A percentile compares a stretch with the other conserved stretches of the same genome.
Conservation (phyloP, 2,888 invertebrate genomes). For the Glomeris marginata region DNA sequence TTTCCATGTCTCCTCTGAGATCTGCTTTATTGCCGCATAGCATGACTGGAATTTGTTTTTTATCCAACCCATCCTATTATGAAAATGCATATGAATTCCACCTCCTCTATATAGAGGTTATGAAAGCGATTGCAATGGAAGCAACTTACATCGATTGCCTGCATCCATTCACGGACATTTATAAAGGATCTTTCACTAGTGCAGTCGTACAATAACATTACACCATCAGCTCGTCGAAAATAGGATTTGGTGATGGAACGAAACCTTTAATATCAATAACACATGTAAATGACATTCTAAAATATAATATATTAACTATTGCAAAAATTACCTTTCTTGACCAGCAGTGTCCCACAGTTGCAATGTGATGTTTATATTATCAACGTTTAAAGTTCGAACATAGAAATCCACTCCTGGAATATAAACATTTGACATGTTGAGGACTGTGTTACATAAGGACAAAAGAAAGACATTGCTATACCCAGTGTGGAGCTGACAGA, state of each 20-base stretch:
- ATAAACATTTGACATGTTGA: too few relatives aligned
- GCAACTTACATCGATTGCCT: constrained; percentile 36
- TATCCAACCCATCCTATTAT: constrained; percentile 34
- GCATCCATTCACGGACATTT: constrained; percentile 43
- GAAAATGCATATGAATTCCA: neutral
- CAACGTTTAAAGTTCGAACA: constrained; percentile 39
- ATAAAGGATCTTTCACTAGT: constrained; percentile 42
- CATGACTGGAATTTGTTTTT: constrained; percentile 39
- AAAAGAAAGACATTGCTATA: constrained; percentile 20
- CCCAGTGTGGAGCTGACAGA: constrained; percentile 43
- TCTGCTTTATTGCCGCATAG: constrained; percentile 44
- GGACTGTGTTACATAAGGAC: too few relatives aligned
- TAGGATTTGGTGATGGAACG: constrained; percentile 44
- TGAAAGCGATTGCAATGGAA: neutral
- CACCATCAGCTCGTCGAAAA: constrained; percentile 45
- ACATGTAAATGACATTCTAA: neutral
- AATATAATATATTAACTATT: neutral
- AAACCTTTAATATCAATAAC: constrained; percentile 26
- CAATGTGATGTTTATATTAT: constrained; percentile 34
- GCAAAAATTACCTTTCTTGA: constrained; percentile 32
- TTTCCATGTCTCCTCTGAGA: constrained; percentile 30
- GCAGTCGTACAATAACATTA: constrained; percentile 42
- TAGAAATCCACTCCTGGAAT: constrained; percentile 40
- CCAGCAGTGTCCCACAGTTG: constrained; percentile 47
- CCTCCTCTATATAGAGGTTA: neutral